Evolutionary conservation across 2,888 invertebrate species (phyloP), one percentile per base, ranked within the genome.

Genomic region (Adela reaumurella): DNA sequence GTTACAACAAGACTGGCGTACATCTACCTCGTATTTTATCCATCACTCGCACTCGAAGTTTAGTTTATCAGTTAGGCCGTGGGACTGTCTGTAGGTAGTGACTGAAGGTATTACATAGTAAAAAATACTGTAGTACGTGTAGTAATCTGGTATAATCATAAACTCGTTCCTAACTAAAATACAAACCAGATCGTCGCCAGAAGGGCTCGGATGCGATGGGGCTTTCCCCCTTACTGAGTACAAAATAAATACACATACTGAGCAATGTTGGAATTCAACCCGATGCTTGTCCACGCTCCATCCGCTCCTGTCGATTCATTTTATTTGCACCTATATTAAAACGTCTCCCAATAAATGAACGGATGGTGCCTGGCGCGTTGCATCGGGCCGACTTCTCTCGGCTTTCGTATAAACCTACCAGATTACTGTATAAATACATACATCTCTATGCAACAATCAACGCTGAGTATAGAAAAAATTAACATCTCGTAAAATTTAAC

Each of bases 311-410:
- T 35, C 35, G 35, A 35, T 35, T 35, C 35, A 35, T 35, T 35
- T 35, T 8, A 35, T 35, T 35, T 35, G 35, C 35, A 35, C 35
- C 35, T 35, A 74, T 74, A 74, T 72, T 63, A 63, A 63, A 60
- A 68, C 70, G 74, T 74, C 74, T 73, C 74, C 74, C 73, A 51
- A 59, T 55, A 57, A 56, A n/a, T 46, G 59, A 70, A 65, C 65
- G 64, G 64, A 62, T 65, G 65, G 65, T 59, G 62, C 64, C 66
- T 64, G 62, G 68, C 65, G 53, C 56, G 55, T 56, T 50, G 49
- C 57, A 59, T 58, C 62, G 58, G 59, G 50, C 8, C n/a, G 35
- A 35, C 4, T 35, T 11, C 14, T 35, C 6, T 35, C n/a, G n/a
- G n/a, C 35, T 35, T 8, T 35, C 11, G 35, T 14, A 35, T 11